These are phyloP conservation scores for Pavo muticus DNA, from an alignment of 2,113 vertebrate species.

Conservation along the genomic window DNA sequence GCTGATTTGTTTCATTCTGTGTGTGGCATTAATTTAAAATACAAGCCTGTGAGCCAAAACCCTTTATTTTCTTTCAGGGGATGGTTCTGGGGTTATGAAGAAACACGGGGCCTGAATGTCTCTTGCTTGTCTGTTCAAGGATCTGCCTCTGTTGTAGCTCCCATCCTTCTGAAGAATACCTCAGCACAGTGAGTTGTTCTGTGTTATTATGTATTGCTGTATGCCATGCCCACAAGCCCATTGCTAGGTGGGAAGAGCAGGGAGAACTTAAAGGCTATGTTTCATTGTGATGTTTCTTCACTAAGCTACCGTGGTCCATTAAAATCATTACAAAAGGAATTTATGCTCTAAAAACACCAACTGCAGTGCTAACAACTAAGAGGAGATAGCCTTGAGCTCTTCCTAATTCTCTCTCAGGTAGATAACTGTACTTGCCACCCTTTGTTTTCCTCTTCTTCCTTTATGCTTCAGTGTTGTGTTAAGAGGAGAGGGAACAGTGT, in stretches of 20 bases:
- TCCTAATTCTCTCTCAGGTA: not conserved
- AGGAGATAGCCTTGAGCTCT: not conserved
- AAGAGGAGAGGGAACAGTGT: not conserved
- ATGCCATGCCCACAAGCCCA: not conserved
- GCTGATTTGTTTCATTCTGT: not conserved
- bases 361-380: not conserved
- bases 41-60: not conserved
- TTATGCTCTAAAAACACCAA: not conserved
- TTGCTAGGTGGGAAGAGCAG: not conserved
- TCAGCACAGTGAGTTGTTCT: constrained; percentile 85
- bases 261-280: not conserved
- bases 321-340: not conserved
- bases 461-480: not conserved
- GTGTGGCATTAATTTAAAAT: not conserved
- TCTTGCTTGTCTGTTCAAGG: constrained; percentile 95
- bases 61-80: constrained; percentile 81
- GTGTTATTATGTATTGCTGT: not conserved
- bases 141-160: constrained; percentile 91
- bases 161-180: constrained; percentile 87
- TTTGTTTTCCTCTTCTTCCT: not conserved
- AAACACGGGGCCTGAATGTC: constrained; percentile 89
- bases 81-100: constrained; percentile 98
- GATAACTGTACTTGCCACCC: not conserved
- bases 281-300: not conserved
- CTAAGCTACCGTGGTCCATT: not conserved